A percentile compares a stretch with the other conserved stretches of the same genome.
Evolutionary conservation across 1,140 invertebrate genomes (phyloP).

Genomic region (Ostrea denselamellosa): DNA sequence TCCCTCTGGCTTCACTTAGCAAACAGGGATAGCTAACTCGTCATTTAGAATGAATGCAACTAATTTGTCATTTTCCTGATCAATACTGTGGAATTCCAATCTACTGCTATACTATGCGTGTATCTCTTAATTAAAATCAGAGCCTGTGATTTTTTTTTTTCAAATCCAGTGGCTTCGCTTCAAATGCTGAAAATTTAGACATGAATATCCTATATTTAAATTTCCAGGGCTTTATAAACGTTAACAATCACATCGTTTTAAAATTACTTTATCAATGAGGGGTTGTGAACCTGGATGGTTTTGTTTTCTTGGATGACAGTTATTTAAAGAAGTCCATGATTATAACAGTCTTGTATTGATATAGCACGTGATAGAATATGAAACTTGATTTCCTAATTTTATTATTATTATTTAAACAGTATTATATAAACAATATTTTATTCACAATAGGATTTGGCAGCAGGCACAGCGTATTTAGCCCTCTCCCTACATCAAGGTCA

Average conservation of each 20-base stretch:
- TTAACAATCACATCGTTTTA: not conserved
- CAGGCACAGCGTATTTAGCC: too few relatives aligned
- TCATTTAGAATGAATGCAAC: conserved; percentile 38
- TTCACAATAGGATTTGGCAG: too few relatives aligned
- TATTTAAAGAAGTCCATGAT: not conserved
- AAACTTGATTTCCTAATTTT: not conserved
- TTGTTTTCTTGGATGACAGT: not conserved
- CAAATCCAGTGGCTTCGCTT: not conserved
- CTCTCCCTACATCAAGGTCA: too few relatives aligned
- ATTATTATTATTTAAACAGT: too few relatives aligned
- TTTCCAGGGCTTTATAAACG: too few relatives aligned
- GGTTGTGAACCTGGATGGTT: not conserved
- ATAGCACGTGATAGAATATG: not conserved
- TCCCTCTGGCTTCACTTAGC: conserved; percentile 31
- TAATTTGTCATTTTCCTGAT: conserved; percentile 36
- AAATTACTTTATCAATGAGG: not conserved
- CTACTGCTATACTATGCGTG: not conserved
- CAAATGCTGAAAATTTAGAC: conserved; percentile 12
- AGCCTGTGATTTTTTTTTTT: not conserved
- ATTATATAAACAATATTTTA: too few relatives aligned
- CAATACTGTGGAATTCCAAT: conserved; percentile 12
- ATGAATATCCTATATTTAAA: not conserved
- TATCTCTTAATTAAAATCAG: conserved; percentile 15
- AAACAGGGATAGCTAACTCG: conserved; percentile 6
- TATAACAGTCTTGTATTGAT: not conserved